Conservation (phyloP, 2,797 vertebrate species). For the Enteromius radiatus region DNA sequence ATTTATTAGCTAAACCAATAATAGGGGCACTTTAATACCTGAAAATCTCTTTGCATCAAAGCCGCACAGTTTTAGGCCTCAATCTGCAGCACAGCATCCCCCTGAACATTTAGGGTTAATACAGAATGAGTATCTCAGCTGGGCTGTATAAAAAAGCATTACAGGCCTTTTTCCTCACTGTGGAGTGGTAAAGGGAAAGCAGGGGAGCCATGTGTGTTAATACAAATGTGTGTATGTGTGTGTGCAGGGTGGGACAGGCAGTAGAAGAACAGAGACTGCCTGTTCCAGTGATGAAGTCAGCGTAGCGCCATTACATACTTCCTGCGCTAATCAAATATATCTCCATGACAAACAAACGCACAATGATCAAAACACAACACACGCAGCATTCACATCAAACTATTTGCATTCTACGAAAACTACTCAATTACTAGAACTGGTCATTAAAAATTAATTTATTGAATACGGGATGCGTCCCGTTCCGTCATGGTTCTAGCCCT, state of each 20-base stretch:
- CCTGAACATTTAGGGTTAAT: background rate
- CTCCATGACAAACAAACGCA: constrained; percentile 20
- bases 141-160: constrained; percentile 26
- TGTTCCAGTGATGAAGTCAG: constrained; percentile 82
- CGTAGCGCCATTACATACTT: constrained; percentile 68
- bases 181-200: constrained; percentile 48
- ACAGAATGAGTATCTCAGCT: constrained; percentile 1
- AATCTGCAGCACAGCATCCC: background rate
- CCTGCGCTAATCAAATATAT: constrained; percentile 62
- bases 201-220: constrained; percentile 60
- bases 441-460: background rate
- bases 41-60: background rate
- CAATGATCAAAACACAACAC: background rate
- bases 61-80: background rate
- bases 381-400: background rate
- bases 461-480: background rate
- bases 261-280: constrained; percentile 76
- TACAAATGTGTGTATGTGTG: constrained; percentile 61
- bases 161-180: constrained; percentile 46
- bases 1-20: too few relatives aligned
- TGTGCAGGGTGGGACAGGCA: constrained; percentile 75
- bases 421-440: background rate
- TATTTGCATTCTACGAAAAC: background rate
- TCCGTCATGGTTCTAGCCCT: background rate
- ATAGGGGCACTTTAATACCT: background rate